Conservation (phyloP, 1,140 invertebrate genomes). For the Dreissena polymorpha region DNA sequence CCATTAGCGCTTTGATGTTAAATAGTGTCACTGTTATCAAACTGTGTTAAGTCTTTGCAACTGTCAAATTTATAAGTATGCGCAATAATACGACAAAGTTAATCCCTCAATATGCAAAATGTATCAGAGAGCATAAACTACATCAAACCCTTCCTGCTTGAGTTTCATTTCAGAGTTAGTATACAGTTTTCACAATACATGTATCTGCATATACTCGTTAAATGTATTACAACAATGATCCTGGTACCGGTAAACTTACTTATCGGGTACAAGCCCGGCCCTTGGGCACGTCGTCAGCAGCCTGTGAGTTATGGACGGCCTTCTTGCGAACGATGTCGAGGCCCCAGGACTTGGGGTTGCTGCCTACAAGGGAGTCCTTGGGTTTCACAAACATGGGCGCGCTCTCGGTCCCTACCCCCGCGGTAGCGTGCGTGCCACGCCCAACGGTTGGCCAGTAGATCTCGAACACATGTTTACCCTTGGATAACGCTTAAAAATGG, state of each 20-base stretch:
- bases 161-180: neutral
- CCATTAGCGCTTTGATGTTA: too few relatives aligned
- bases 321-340: conserved; percentile 36
- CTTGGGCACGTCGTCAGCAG: conserved; percentile 21
- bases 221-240: neutral
- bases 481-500: conserved; percentile 28
- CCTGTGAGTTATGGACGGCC: conserved; percentile 28
- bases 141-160: neutral
- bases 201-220: neutral
- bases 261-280: conserved; percentile 34
- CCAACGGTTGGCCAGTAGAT: conserved; percentile 53
- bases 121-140: neutral
- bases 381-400: conserved; percentile 57
- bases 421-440: conserved; percentile 53
- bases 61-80: too few relatives aligned
- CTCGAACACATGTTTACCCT: conserved; percentile 61
- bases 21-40: too few relatives aligned
- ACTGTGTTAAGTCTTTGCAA: too few relatives aligned
- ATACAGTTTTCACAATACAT: neutral
- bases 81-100: too few relatives aligned
- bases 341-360: conserved; percentile 57
- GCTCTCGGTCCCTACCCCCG: conserved; percentile 52
- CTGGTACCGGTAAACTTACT: conserved; percentile 12
- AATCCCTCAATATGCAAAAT: too few relatives aligned
- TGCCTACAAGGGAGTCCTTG: conserved; percentile 50